Base-by-base conservation (phyloP, 2,888 invertebrate genomes). In the Coelopa pilipes region DNA sequence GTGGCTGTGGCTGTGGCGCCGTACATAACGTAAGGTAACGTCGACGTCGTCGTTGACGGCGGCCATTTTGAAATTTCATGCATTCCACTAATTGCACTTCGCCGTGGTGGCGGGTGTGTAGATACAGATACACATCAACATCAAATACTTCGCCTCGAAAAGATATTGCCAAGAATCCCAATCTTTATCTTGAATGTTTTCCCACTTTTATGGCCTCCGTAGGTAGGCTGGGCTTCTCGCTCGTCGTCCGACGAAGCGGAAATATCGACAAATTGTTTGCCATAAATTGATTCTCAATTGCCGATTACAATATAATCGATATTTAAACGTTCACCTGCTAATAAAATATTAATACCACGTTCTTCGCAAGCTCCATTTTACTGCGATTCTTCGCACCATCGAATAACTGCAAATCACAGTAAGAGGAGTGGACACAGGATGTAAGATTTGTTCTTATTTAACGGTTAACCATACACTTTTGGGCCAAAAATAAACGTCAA, bases 401-500 rank as follows among this genome's bases (percentile, higher is more conserved):
- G 17, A 47, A 12, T 47, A 15, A 65, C 45, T 65, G 17, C 4
- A 10, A 13, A 9, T 60, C 60, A 12, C 60, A 63, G 55, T 13
- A 55, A 55, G 74, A 34, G 7, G 34, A 7, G 7, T 34, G n/a
- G n/a, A n/a, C n/a, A n/a, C n/a, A 34, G 34, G 7, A 34, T 73
- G 79, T 74, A 76, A 75, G 78, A 76, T 74, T 68, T 71, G 74
- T 65, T 72, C 24, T 34, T 55, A 21, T 66, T 5, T 47, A 11
- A 34, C 11, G 45, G 46, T n/a, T 7, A 9, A 4, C 1, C 19
- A 15, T n/a, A 74, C 63, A 70, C 74, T 70, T 74, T 70, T 74
- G 69, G 46, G 66, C 55, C 71, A 81, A 78, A 79, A 85, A 83
- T 85, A 85, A 86, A 86, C 86, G 85, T 84, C 85, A 86, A 86